A percentile compares a stretch with the other conserved stretches of the same genome.
phyloP scores from a whole-genome alignment of 2,888 invertebrate genomes.

The Pyrocoelia pectoralis region DNA sequence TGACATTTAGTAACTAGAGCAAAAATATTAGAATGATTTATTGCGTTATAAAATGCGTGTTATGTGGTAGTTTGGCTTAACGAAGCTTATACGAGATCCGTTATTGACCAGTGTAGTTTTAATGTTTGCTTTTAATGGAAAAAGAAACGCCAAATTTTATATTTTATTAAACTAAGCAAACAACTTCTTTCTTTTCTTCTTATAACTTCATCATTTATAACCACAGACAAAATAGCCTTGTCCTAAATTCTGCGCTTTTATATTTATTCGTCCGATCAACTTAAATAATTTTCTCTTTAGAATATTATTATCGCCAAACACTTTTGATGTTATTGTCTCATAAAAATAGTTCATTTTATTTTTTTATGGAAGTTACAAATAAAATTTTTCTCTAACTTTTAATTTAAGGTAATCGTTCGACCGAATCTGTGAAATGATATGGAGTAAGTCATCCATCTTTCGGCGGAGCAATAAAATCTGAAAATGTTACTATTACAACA shows the following conservation, averaged over 20 bases:
- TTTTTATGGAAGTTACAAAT: too few relatives aligned
- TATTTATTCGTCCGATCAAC: background rate
- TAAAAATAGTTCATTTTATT: too few relatives aligned
- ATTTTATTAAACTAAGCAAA: background rate
- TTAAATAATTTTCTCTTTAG: background rate
- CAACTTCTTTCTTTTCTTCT: background rate
- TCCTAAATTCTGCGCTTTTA: background rate
- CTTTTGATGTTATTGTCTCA: too few relatives aligned
- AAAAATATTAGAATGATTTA: background rate
- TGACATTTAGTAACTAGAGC: too few relatives aligned
- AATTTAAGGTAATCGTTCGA: too few relatives aligned
- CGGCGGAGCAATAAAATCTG: too few relatives aligned
- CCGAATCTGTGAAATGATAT: too few relatives aligned
- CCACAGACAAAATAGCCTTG: conserved; percentile 7
- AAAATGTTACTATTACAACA: too few relatives aligned
- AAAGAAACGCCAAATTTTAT: background rate
- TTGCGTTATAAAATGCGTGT: background rate
- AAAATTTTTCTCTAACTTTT: too few relatives aligned
- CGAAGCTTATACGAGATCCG: background rate
- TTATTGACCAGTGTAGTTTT: background rate
- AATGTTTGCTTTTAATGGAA: background rate
- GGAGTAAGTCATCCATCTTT: too few relatives aligned
- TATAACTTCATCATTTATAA: background rate
- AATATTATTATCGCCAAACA: too few relatives aligned
- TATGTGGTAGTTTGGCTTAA: background rate